Conservation (phyloP, 2,888 invertebrate species). For the Odontocerum albicorne region DNA sequence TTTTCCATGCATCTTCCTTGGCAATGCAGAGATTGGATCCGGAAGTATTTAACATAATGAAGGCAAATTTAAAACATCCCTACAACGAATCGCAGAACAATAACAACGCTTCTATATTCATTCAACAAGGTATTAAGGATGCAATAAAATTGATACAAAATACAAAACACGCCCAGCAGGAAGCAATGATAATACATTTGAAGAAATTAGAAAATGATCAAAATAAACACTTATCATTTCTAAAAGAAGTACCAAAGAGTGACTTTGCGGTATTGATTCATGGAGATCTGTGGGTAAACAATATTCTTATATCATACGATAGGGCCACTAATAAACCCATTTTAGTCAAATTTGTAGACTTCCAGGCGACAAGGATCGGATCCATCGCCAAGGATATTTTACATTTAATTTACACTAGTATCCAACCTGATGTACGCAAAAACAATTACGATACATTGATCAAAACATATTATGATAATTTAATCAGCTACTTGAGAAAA, state of each 20-base stretch:
- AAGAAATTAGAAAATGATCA: constrained; percentile 4
- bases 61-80: constrained; percentile 23
- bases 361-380: constrained; percentile 42
- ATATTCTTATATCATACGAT: constrained; percentile 42
- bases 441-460: constrained; percentile 18
- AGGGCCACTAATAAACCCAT: constrained; percentile 35
- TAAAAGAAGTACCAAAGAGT: constrained; percentile 7
- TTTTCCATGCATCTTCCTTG: constrained; percentile 32
- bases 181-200: too few species aligned
- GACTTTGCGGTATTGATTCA: constrained; percentile 39
- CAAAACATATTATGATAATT: constrained; percentile 15
- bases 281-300: constrained; percentile 43
- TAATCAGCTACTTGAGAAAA: constrained; percentile 14
- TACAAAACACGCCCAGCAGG: too few species aligned
- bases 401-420: constrained; percentile 30
- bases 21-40: constrained; percentile 25
- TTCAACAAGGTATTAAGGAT: constrained; percentile 16
- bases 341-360: constrained; percentile 45
- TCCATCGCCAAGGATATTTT: constrained; percentile 24
- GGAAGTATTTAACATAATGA: constrained; percentile 14
- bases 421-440: constrained; percentile 23
- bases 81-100: constrained; percentile 20
- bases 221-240: neutral
- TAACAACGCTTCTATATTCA: neutral
- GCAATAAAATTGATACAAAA: constrained; percentile 11